Evolutionary conservation across 2,888 invertebrate species (phyloP), one percentile per base, ranked within the genome.

Genomic region (Tuberolachnus salignus): DNA sequence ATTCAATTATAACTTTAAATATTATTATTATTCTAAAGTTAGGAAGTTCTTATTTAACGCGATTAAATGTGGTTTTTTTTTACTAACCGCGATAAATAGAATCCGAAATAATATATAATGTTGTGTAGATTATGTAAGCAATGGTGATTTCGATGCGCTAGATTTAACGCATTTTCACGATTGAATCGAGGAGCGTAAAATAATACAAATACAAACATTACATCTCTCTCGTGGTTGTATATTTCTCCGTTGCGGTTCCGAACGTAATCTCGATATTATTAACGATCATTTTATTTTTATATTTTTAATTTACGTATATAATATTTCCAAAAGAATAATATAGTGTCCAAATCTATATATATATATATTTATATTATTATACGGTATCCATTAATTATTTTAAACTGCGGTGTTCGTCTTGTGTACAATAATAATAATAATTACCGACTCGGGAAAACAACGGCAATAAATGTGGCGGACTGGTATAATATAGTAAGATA

Each of bases 371-470:
- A 34, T 34, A 6, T 34, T 34, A 34, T 6, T 34, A 72, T 72
- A 61, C 34, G 34, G 61, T 11, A 34, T 49, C 26, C 34, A 61
- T 61, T 51, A 21, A 61, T 72, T 61, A 72, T 72, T 61, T 21
- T 51, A 49, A 19, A 21, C 49, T 49, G n/a, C 44, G 44, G 26
- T 46, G 14, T n/a, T 49, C 19, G 49, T 72, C 49, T 59, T 14
- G 72, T 19, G 16, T 21, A 57, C 16, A 59, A 59, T 67, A 72
- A 59, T 71, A 59, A 26, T 51, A 72, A 46, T 71, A 59, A 59
- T 61, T 72, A 61, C 63, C 63, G 19, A 63, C 63, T 51, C 1
- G 63, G 51, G 42, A 63, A n/a, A n/a, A 73, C 73, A 42, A 42
- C 63, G 23, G 51, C 34, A 42, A 73, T 63, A 63, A 63, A 73